Base-by-base conservation (phyloP, 2,113 vertebrate genomes). In the Peromyscus polionotus region DNA sequence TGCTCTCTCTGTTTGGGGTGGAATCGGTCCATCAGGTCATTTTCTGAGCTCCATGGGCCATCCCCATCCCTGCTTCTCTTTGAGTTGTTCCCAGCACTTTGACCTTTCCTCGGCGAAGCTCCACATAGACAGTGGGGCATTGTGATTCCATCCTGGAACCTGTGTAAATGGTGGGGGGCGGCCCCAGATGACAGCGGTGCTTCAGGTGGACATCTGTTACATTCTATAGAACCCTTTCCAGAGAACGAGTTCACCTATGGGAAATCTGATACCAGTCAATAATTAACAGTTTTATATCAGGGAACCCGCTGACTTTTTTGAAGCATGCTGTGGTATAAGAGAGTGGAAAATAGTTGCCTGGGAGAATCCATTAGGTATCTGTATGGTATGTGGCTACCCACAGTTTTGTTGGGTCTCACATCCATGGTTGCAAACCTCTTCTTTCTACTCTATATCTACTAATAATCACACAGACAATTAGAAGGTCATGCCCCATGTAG, bases 1-100 rank as follows among this genome's bases (percentile, higher is more conserved):
- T 73, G 16, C 57, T 59, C n/a, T 84, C 48, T n/a, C 24, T 87
- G 54, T 97, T 93, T 90, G 92, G 42, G 89, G 70, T 90, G 57
- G 48, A 59, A 28, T 75, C 1, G 0, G 90, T 92, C 79, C 85
- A 0, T 13, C 8, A 77, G 68, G 79, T 84, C 79, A 61, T 85
- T 95, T 93, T 76, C n/a, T 87, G 84, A 81, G 51, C n/a, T 70
- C 24, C 5, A 1, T 10, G 84, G 54, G 63, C 79, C 79, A 13
- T 80, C 63, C 1, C 81, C 68, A 1, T 92, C 80, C 65, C 54
- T 79, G 76, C 91, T 96, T 59, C 28, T 26, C 31, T 59, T n/a
- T 84, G 87, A 51, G n/a, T 67, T 85, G 51, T 65, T 93, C 84
- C 22, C 24, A 22, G 86, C 39, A 42, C 51, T 95, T 84, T 93